Conservation (phyloP, 2,113 vertebrate genomes). For the Hippocampus comes region DNA sequence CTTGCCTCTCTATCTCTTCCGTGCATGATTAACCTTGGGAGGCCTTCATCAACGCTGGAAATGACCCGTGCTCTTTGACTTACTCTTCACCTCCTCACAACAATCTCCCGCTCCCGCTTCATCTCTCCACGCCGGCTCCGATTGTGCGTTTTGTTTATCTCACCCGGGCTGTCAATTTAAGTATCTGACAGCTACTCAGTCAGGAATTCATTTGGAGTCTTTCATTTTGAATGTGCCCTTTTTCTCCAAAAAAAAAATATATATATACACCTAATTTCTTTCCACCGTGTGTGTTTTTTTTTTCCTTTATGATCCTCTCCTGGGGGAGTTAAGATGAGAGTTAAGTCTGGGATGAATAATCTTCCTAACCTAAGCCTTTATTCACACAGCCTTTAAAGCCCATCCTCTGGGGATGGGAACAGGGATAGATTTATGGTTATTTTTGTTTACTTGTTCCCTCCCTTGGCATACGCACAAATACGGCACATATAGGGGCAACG, state of each 20-base stretch:
- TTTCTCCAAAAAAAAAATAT: not conserved
- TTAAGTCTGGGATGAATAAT: constrained; percentile 56
- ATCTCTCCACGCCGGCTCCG: constrained; percentile 6
- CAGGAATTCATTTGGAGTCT: not conserved
- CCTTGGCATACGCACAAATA: not conserved
- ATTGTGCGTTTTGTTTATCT: constrained; percentile 33
- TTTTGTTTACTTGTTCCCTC: constrained; percentile 53
- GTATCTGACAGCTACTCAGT: not conserved
- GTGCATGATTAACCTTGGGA: constrained; percentile 71
- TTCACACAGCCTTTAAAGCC: constrained; percentile 59
- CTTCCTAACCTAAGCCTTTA: constrained; percentile 59
- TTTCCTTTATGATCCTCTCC: constrained; percentile 37
- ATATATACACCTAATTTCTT: not conserved
- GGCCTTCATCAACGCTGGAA: constrained; percentile 74
- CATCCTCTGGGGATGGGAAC: constrained; percentile 45
- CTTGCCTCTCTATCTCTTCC: constrained; percentile 64
- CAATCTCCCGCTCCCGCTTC: constrained; percentile 21
- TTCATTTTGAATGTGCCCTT: not conserved
- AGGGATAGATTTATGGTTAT: constrained; percentile 60
- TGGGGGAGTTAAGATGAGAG: constrained; percentile 30
- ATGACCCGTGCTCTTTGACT: constrained; percentile 70
- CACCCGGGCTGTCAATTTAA: constrained; percentile 30
- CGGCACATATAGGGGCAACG: not conserved
- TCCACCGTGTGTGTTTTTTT: not conserved
- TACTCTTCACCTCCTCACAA: constrained; percentile 43